These are phyloP conservation scores for Zelleria hepariella DNA, from an alignment of 2,888 invertebrate species.

Conservation along the genomic window DNA sequence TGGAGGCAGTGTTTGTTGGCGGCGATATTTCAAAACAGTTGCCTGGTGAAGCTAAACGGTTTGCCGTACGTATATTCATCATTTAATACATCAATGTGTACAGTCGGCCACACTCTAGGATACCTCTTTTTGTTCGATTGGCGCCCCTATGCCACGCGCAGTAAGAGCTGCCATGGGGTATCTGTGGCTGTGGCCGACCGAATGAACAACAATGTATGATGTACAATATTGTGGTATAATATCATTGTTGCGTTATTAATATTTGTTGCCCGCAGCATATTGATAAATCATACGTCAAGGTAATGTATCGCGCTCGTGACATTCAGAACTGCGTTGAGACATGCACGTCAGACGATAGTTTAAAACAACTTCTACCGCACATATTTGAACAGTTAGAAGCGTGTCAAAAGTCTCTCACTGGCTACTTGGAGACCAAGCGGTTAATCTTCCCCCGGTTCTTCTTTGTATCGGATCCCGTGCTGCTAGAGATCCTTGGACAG, in stretches of 20 bases:
- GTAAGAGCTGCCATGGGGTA: too few species aligned
- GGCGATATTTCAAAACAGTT: slow-evolving; percentile 91
- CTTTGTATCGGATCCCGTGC: slow-evolving; percentile 91
- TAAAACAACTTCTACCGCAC: slow-evolving; percentile 84
- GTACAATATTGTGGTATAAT: too few species aligned
- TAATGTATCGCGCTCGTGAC: slow-evolving; percentile 88
- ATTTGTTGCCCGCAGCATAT: slow-evolving; percentile 51
- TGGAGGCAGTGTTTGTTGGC: slow-evolving; percentile 93
- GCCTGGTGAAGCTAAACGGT: slow-evolving; percentile 85
- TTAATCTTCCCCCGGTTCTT: slow-evolving; percentile 90
- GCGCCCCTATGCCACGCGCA: too few species aligned
- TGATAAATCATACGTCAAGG: slow-evolving; percentile 89
- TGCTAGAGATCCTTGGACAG: slow-evolving; percentile 91
- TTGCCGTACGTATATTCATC: slow-evolving; percentile 61
- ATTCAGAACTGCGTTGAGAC: slow-evolving; percentile 85
- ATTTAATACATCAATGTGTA: background rate
- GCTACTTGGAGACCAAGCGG: slow-evolving; percentile 86
- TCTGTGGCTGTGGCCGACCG: too few species aligned
- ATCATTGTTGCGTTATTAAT: too few species aligned
- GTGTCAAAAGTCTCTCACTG: slow-evolving; percentile 91
- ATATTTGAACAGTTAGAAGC: slow-evolving; percentile 88
- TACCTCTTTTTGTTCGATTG: too few species aligned
- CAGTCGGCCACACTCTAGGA: too few species aligned
- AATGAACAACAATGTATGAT: too few species aligned
- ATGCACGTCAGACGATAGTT: slow-evolving; percentile 87